phyloP scores from a whole-genome alignment of 2,797 vertebrate genomes.

The Tinamus major region DNA sequence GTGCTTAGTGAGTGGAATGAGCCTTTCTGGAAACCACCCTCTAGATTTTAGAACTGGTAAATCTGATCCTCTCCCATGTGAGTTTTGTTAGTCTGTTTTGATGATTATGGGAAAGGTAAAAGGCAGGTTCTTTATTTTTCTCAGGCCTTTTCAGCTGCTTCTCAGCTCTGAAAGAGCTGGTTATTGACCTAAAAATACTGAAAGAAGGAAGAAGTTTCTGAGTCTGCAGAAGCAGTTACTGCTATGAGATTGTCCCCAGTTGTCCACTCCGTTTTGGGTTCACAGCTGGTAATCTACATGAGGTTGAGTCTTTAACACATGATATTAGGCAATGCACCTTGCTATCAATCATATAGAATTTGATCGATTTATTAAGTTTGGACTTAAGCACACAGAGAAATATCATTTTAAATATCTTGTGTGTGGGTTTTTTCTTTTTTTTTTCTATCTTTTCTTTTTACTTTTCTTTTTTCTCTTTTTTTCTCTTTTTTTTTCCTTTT shows the following conservation, averaged over 20 bases:
- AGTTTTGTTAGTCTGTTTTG: neutral
- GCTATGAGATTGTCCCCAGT: neutral
- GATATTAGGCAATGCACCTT: neutral
- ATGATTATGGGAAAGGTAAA: neutral
- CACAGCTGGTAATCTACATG: neutral
- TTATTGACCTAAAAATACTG: neutral
- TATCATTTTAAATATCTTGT: neutral
- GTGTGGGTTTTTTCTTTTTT: accelerated
- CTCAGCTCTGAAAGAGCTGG: neutral
- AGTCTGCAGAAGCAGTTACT: neutral
- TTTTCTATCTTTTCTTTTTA: accelerated
- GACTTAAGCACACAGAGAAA: neutral
- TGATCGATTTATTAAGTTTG: neutral
- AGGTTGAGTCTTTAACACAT: neutral
- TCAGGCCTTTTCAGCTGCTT: neutral
- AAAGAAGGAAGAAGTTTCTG: neutral
- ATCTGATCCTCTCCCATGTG: neutral
- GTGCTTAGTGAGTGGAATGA: neutral
- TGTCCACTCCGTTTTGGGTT: neutral
- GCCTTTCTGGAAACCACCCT: neutral
- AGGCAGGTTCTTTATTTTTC: neutral
- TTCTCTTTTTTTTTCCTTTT: accelerated
- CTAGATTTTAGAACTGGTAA: neutral
- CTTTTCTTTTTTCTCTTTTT: accelerated
- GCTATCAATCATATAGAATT: neutral